A percentile compares a stretch with the other conserved stretches of the same genome.
Conservation (phyloP, 2,888 invertebrate genomes). For the Latheticus oryzae region DNA sequence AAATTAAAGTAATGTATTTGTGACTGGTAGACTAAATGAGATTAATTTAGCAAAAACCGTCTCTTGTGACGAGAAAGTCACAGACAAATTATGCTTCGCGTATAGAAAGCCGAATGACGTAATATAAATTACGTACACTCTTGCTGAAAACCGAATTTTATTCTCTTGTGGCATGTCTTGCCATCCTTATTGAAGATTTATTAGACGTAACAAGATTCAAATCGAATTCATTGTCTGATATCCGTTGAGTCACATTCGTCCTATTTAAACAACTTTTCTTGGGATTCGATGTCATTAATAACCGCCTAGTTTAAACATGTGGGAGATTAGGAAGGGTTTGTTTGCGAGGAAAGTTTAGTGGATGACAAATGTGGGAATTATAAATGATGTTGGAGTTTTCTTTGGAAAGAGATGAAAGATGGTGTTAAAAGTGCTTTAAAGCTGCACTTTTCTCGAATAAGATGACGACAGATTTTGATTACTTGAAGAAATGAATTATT, state of each 20-base stretch:
- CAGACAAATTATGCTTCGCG: constrained; percentile 10
- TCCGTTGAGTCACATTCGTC: constrained; percentile 19
- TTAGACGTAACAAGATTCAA: constrained; percentile 17
- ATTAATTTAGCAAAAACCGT: constrained; percentile 15
- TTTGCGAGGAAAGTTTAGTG: constrained; percentile 10
- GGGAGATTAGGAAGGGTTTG: constrained; percentile 14
- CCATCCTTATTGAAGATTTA: constrained; percentile 19
- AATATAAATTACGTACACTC: constrained; percentile 7
- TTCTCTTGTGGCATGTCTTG: constrained; percentile 2
- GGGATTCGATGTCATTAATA: constrained; percentile 16
- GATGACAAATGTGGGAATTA: constrained; percentile 4
- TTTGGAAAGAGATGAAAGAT: background rate
- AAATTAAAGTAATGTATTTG: constrained; percentile 34
- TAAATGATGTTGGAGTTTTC: constrained; percentile 2
- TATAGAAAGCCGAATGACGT: background rate
- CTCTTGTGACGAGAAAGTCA: constrained; percentile 3
- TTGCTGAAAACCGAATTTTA: background rate
- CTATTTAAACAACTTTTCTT: constrained; percentile 21
- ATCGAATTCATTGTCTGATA: constrained; percentile 14
- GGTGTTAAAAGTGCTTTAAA: too few relatives aligned
- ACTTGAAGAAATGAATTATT: too few relatives aligned
- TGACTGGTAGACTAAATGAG: constrained; percentile 25
- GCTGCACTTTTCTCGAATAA: too few relatives aligned
- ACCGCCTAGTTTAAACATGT: constrained; percentile 21
- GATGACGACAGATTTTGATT: too few relatives aligned